Evolutionary conservation across 2,113 vertebrate genomes (phyloP), one percentile per base, ranked within the genome.

Genomic region (Canis aureus): DNA sequence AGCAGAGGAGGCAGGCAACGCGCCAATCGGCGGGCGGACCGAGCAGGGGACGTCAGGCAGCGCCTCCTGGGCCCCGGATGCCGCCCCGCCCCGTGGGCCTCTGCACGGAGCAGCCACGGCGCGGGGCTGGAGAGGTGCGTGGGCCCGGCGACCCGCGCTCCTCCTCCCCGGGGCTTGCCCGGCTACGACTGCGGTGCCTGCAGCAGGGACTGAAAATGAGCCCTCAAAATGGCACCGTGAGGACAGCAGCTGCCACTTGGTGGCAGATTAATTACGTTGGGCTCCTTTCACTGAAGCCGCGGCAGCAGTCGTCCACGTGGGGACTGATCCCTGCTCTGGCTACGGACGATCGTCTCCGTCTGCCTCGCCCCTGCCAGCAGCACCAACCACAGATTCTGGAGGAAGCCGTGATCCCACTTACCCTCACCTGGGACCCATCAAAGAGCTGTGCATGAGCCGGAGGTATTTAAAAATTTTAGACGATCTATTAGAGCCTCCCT

Each of bases 101-200:
- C 1, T 2, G 32, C 51, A 8, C 79, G 57, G 71, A 93, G 59
- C 23, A 62, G 64, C 53, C 29, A 13, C 1, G 8, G 2, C 12
- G 11, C 60, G 79, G n/a, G 43, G 15, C 69, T 13, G 35, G 73
- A 83, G 69, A 13, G 8, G 3, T 29, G 27, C 38, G 32, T 1
- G 51, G 29, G 12, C 25, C 57, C 8, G 19, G 2, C 0, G 20
- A 8, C 25, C 2, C 1, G 4, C 4, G 2, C 6, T 85, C 22
- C 15, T 89, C 69, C 80, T 82, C 79, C 67, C 15, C 4, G 43
- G 20, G 67, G 15, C 23, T 67, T 3, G n/a, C 16, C 9, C 55
- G 22, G 38, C 20, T 32, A 55, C 4, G 27, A 32, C 15, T 60
- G 16, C 11, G 25, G 73, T 32, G 19, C 78, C 32, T 82, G 49